Percentiles rank a stretch among this genome's conserved stretches.
Conservation (phyloP, 1,140 invertebrate genomes). For the Euura saliciscinereae region DNA sequence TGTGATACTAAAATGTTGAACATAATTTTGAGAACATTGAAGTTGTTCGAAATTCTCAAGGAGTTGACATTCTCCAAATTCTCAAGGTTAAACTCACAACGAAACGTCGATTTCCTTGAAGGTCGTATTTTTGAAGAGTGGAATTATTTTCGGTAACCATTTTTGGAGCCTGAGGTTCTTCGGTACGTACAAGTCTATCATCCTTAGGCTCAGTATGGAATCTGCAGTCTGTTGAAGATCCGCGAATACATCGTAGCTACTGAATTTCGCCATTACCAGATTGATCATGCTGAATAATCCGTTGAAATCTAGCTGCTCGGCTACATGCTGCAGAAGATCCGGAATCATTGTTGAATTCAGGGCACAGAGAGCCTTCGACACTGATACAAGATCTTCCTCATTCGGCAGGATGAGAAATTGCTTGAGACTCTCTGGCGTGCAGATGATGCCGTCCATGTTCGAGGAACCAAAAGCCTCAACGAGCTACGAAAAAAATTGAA, state of each 20-base stretch:
- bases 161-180: slow-evolving; percentile 50
- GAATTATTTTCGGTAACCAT: slow-evolving; percentile 47
- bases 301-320: slow-evolving; percentile 48
- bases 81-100: slow-evolving; percentile 39
- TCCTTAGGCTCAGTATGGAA: slow-evolving; percentile 56
- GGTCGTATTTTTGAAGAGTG: slow-evolving; percentile 40
- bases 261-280: slow-evolving; percentile 49
- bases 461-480: slow-evolving; percentile 50
- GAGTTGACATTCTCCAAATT: no score
- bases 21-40: not conserved
- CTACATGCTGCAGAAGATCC: slow-evolving; percentile 42
- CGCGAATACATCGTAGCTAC: slow-evolving; percentile 46
- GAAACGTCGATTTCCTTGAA: slow-evolving; percentile 45
- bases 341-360: slow-evolving; percentile 46
- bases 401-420: slow-evolving; percentile 44
- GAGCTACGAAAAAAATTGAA: slow-evolving; percentile 30
- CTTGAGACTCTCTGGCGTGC: slow-evolving; percentile 43
- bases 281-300: slow-evolving; percentile 44
- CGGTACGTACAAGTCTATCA: slow-evolving; percentile 57
- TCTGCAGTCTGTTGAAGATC: slow-evolving; percentile 45
- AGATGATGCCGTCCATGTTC: slow-evolving; percentile 45
- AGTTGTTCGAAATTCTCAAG: no score
- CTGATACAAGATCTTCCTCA: slow-evolving; percentile 37
- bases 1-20: slow-evolving; percentile 38
- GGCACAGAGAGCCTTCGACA: slow-evolving; percentile 45